Evolutionary conservation across 2,888 invertebrate genomes (phyloP), one percentile per base, ranked within the genome.

Genomic region (Eugnorisma glareosa): DNA sequence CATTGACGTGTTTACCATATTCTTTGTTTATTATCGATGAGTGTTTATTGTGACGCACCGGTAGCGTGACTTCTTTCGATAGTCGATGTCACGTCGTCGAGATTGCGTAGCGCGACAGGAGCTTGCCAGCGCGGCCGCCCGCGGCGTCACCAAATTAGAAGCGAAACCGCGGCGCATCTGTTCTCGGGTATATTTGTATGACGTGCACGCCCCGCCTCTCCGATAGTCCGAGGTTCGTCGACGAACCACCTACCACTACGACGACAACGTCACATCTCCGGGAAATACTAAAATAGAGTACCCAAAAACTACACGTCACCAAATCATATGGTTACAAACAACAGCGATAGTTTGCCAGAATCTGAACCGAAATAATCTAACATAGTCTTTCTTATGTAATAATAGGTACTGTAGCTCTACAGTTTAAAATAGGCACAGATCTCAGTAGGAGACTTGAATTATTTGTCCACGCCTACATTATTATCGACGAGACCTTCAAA

Each of bases 111-210:
- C 77, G 77, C 75, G 67, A 85, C 73, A 85, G 81, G 84, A 89
- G 89, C 84, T 84, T 86, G 87, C 86, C 87, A 85, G 79, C 87
- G 83, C 85, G 85, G 63, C 81, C 81, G 78, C 72, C 82, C 79
- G 82, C 92, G 86, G 92, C 96, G 96, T 96, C 96, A 96, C 96
- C 94, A 95, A 96, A 95, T 96, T 96, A 96, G 95, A 96, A 93
- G 93, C 94, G 94, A 94, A 92, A 88, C 84, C 88, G 86, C 87
- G 87, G 88, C 92, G 89, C 86, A 86, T 89, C 86, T 87, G 87
- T 89, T 89, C 88, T 90, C 86, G 83, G 87, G 88, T 91, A 90
- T 93, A 93, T 93, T 83, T 93, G 83, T 92, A 91, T 96, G 96
- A 95, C 95, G 95, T 91, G 89, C 85, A 89, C 87, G 92, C 94